These are phyloP conservation scores for Nothoprocta perdicaria DNA, from an alignment of 2,113 vertebrate species.

Conservation along the genomic window DNA sequence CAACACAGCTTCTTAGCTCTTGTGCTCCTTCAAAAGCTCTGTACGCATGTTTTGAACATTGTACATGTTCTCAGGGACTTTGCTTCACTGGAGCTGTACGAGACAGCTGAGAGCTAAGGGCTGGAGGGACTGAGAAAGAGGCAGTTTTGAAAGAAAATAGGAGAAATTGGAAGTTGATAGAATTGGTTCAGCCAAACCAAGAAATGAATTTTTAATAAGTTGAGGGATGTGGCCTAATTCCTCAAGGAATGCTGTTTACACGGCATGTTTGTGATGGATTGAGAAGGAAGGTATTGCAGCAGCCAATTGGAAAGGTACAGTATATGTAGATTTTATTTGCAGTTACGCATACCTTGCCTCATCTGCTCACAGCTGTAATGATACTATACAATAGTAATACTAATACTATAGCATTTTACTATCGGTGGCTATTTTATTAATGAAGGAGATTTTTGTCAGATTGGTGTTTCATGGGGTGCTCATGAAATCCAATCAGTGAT, in stretches of 20 bases:
- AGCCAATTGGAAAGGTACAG: background rate
- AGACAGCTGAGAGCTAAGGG: background rate
- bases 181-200: background rate
- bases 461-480: background rate
- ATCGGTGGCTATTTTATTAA: background rate
- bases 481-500: background rate
- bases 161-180: background rate
- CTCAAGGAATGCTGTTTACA: background rate
- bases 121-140: background rate
- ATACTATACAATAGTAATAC: background rate
- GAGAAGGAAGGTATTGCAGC: background rate
- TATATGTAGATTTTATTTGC: background rate
- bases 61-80: background rate
- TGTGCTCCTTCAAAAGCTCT: background rate
- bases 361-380: background rate
- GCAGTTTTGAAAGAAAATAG: background rate
- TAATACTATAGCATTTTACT: background rate
- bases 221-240: background rate
- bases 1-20: background rate
- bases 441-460: background rate
- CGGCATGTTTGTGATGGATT: background rate
- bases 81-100: background rate
- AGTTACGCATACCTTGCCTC: background rate
- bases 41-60: fast-evolving
- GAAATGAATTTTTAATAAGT: background rate